Evolutionary conservation across 2,888 invertebrate genomes (phyloP), one percentile per base, ranked within the genome.

Genomic region (Cephonodes hylas): DNA sequence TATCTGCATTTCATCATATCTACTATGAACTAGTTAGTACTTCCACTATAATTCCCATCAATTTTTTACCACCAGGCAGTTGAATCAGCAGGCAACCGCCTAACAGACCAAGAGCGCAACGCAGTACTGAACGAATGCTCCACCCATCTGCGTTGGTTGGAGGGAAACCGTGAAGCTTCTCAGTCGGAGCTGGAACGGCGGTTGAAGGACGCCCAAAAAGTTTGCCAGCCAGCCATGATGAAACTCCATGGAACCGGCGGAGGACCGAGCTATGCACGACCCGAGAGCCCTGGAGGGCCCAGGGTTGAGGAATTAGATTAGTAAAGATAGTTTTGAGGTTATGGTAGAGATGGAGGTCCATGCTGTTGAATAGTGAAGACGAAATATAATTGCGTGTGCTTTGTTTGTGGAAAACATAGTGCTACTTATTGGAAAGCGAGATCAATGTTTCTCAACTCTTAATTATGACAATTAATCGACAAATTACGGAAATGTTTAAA

Each of bases 141-240:
- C 22, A 94, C 94, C 13, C 95, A 96, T 63, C 91, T 97, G 62
- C 88, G 93, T 10, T 98, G 98, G 98, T 86, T 98, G 42, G 98
- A 98, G 72, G 85, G 89, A 22, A 97, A 97, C 79, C 93, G 94
- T 1, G 88, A 96, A 48, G 97, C 97, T 5, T 95, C 96, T 59
- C 95, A 95, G 73, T 95, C 95, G 7, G 97, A 97, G 71, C 95
- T 95, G 69, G 96, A 97, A 59, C 94, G 95, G 69, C 96, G 95
- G 74, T 86, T 97, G 72, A 95, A 96, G 76, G 95, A 96, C 59
- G 89, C 96, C 20, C 96, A 97, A 80, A 93, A 93, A 18, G 94
- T 95, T 18, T 97, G 96, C 77, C 94, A 95, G 59, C 96, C 97
- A 0, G 93, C 96, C 46, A 97, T 98, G 95, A 94, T 96, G 81